Evolutionary conservation across 1,140 invertebrate species (phyloP).

Genomic region (Sweltsa coloradensis): DNA sequence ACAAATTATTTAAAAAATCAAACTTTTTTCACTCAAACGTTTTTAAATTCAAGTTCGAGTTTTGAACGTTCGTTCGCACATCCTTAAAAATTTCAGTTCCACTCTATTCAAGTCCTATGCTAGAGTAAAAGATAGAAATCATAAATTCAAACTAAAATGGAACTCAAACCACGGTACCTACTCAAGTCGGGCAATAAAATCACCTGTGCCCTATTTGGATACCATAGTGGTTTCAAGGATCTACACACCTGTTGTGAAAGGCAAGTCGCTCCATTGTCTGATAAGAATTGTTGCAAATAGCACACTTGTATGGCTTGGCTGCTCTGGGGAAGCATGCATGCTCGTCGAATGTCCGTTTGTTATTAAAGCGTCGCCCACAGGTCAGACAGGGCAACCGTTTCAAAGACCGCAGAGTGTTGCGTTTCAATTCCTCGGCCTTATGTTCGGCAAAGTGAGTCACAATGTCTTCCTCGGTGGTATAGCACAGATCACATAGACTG

Average conservation of each 20-base stretch:
- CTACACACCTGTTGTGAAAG: conserved; percentile 7
- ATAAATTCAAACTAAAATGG: too few relatives aligned
- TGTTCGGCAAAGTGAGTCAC: background rate
- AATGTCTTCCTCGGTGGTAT: conserved; percentile 1
- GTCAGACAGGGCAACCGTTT: conserved; percentile 1
- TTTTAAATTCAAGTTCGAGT: too few relatives aligned
- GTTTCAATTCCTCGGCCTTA: background rate
- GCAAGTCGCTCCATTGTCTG: conserved; percentile 2
- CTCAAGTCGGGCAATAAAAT: too few relatives aligned
- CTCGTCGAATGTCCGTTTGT: background rate
- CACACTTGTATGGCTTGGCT: conserved; percentile 2
- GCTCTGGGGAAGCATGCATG: conserved; percentile 4
- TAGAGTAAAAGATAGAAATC: too few relatives aligned
- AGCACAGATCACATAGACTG: background rate
- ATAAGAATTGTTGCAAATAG: conserved; percentile 1
- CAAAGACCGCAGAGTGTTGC: background rate
- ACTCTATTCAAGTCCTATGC: too few relatives aligned
- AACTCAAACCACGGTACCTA: too few relatives aligned
- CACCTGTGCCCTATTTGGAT: too few relatives aligned
- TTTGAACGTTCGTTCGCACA: too few relatives aligned
- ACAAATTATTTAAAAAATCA: too few relatives aligned
- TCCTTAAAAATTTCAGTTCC: too few relatives aligned
- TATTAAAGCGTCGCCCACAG: conserved; percentile 8
- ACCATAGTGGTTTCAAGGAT: too few relatives aligned
- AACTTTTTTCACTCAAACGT: too few relatives aligned